Evolutionary conservation across 2,888 invertebrate species (phyloP).

Genomic region (Myathropa florea): DNA sequence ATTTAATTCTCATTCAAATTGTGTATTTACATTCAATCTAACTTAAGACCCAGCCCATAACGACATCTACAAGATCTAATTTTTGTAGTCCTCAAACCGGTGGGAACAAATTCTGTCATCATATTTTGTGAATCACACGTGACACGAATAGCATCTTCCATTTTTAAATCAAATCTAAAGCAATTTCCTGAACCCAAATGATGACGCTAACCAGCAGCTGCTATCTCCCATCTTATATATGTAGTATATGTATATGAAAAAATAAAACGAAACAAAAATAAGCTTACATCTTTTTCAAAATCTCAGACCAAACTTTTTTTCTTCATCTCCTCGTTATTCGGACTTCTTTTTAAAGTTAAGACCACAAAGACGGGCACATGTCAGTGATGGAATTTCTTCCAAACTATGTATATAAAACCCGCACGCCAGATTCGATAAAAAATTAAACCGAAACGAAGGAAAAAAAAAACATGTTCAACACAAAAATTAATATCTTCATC

Average conservation of each 20-base stretch:
- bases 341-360: conserved; percentile 2
- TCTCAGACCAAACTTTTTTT: conserved; percentile 8
- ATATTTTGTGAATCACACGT: conserved; percentile 43
- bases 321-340: background rate
- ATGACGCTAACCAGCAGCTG: conserved; percentile 24
- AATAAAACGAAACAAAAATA: conserved; percentile 18
- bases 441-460: background rate
- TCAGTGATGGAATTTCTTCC: background rate
- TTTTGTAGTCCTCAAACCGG: background rate
- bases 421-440: background rate
- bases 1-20: background rate
- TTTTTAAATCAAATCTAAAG: conserved; percentile 52
- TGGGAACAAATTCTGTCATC: conserved; percentile 43
- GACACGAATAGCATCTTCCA: conserved; percentile 27
- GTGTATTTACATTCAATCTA: background rate
- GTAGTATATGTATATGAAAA: background rate
- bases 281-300: conserved; percentile 28
- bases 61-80: background rate
- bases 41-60: background rate
- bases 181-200: conserved; percentile 9
- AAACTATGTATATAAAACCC: background rate
- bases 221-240: background rate
- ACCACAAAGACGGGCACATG: conserved; percentile 8
- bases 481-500: conserved; percentile 67
- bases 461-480: conserved; percentile 22